Evolutionary conservation across 2,797 vertebrate species (phyloP).

Genomic region (Heliangelus exortis): DNA sequence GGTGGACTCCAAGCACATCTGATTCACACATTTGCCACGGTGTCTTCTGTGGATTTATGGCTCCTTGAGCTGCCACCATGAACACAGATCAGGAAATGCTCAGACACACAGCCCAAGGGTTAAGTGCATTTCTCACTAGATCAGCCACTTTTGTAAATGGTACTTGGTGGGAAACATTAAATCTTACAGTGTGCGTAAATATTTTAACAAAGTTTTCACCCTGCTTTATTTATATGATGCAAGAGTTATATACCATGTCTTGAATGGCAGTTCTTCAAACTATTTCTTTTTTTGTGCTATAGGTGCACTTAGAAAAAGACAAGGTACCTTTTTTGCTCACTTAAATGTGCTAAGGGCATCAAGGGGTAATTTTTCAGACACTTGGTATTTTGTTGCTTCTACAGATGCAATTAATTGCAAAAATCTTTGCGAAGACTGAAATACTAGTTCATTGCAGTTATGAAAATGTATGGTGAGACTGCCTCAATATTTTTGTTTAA

Average conservation of each 20-base stretch:
- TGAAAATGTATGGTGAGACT: background rate
- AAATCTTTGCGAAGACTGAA: constrained; percentile 21
- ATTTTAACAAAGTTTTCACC: constrained; percentile 31
- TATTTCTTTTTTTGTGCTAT: background rate
- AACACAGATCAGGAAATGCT: constrained; percentile 26
- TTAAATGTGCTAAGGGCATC: background rate
- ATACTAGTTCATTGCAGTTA: constrained; percentile 7
- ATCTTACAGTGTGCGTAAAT: background rate
- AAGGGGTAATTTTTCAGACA: constrained; percentile 13
- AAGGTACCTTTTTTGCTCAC: background rate
- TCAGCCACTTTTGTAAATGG: constrained; percentile 10
- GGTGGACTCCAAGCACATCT: background rate
- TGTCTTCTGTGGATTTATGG: constrained; percentile 4
- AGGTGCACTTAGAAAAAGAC: background rate
- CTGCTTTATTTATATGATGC: constrained; percentile 44
- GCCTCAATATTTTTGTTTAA: constrained; percentile 36
- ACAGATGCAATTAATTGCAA: constrained; percentile 28
- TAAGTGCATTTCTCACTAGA: constrained; percentile 49
- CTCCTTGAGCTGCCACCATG: background rate
- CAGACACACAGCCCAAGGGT: constrained; percentile 11
- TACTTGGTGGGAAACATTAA: constrained; percentile 44
- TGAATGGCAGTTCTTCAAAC: background rate
- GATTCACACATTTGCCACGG: background rate
- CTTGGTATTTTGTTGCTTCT: background rate
- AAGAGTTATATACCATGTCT: background rate